phyloP scores from a whole-genome alignment of 1,140 invertebrate species.

The Ostrea edulis region DNA sequence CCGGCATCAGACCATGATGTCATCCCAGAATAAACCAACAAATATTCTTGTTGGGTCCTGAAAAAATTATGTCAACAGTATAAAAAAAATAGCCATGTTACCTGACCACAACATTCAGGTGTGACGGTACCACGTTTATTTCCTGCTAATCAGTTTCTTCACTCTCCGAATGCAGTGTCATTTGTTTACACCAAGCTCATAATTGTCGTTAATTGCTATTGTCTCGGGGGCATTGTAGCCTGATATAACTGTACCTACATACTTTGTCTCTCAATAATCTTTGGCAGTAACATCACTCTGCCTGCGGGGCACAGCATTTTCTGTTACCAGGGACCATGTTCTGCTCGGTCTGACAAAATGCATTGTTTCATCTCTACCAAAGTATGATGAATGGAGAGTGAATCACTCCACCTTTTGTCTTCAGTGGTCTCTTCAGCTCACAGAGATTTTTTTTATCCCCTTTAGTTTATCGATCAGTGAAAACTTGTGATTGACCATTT shows the following conservation, averaged over 20 bases:
- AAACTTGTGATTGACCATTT: conserved; percentile 26
- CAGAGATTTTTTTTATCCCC: conserved; percentile 20
- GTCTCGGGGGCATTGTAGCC: conserved; percentile 24
- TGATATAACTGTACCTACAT: conserved; percentile 46
- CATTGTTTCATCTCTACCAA: conserved; percentile 37
- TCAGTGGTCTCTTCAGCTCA: not conserved
- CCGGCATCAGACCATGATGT: conserved; percentile 3
- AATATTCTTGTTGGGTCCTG: conserved; percentile 17
- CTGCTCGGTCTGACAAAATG: conserved; percentile 32
- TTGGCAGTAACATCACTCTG: conserved; percentile 42
- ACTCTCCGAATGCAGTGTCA: conserved; percentile 32
- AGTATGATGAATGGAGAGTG: conserved; percentile 13
- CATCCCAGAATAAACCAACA: conserved; percentile 8
- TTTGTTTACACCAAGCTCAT: conserved; percentile 43
- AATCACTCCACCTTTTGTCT: conserved; percentile 36
- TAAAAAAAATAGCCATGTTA: conserved; percentile 12
- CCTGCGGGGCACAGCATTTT: conserved; percentile 23
- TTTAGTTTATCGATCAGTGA: conserved; percentile 38
- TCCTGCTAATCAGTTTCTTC: conserved; percentile 40
- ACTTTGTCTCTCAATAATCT: conserved; percentile 50
- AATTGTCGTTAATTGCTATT: conserved; percentile 48
- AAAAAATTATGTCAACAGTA: conserved; percentile 10
- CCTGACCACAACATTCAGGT: conserved; percentile 38
- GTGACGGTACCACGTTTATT: conserved; percentile 40
- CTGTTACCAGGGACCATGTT: conserved; percentile 25